Conservation (phyloP, 1,140 invertebrate species). For the Metopolophium dirhodum region DNA sequence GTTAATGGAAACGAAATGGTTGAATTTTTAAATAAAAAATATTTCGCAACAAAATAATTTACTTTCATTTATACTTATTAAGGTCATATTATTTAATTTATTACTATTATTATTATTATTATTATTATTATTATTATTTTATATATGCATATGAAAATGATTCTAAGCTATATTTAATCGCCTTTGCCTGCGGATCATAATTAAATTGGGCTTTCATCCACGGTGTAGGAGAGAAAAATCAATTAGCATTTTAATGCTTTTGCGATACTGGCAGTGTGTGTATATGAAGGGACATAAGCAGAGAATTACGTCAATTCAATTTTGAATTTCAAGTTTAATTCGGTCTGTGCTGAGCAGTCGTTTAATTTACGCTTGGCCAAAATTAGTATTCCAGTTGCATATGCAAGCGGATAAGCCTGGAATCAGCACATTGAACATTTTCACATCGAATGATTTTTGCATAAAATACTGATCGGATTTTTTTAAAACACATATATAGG, state of each 20-base stretch:
- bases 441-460: constrained; percentile 44
- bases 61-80: constrained; percentile 8
- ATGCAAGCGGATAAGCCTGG: constrained; percentile 34
- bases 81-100: constrained; percentile 18
- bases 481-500: too few species aligned
- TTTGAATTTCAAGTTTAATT: constrained; percentile 46
- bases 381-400: constrained; percentile 52
- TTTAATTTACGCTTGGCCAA: constrained; percentile 53
- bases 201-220: not conserved
- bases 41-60: constrained; percentile 25
- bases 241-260: constrained; percentile 55
- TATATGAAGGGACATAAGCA: not conserved
- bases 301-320: constrained; percentile 49
- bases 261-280: constrained; percentile 16
- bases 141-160: constrained; percentile 13
- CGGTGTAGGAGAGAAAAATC: constrained; percentile 44
- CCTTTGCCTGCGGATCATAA: not conserved
- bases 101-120: constrained; percentile 22
- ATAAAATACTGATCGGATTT: constrained; percentile 42
- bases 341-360: constrained; percentile 5
- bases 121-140: not conserved
- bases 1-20: not conserved
- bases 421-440: constrained; percentile 37
- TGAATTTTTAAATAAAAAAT: constrained; percentile 8
- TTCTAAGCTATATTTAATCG: constrained; percentile 27